phyloP scores from a whole-genome alignment of 2,797 vertebrate species.

The Tolypeutes matacus region DNA sequence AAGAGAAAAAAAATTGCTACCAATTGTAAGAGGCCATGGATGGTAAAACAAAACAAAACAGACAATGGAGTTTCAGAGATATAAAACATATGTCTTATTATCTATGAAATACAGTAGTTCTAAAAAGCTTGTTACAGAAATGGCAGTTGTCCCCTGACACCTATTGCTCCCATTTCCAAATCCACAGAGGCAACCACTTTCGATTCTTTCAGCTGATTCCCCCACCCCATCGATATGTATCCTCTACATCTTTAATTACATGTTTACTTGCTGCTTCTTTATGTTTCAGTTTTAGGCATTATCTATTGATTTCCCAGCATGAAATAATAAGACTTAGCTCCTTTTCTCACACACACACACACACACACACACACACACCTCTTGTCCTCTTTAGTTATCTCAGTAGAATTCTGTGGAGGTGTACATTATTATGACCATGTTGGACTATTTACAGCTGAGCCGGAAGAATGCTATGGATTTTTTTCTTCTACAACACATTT shows the following conservation, averaged over 20 bases:
- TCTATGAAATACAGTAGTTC: not conserved
- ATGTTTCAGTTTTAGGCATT: not conserved
- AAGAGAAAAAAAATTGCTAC: not conserved
- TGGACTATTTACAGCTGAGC: not conserved
- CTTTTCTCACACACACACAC: no score
- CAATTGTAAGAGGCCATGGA: not conserved
- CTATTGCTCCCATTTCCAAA: no score
- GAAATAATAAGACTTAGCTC: no score
- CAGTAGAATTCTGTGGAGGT: not conserved
- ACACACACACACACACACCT: not conserved
- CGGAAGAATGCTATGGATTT: not conserved
- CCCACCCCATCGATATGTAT: fast-evolving
- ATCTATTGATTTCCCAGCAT: not conserved
- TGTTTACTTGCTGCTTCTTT: no score
- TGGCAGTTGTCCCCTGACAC: not conserved
- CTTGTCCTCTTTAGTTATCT: not conserved
- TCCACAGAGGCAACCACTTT: not conserved
- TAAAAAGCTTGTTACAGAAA: not conserved
- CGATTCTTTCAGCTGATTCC: no score
- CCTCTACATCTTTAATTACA: not conserved
- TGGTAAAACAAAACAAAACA: not conserved
- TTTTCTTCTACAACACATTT: not conserved
- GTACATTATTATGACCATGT: no score
- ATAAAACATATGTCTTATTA: not conserved
- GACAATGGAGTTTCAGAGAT: not conserved